Percentiles rank a stretch among this genome's conserved stretches.
phyloP scores from a whole-genome alignment of 2,113 vertebrate species.

The Eleginops maclovinus region DNA sequence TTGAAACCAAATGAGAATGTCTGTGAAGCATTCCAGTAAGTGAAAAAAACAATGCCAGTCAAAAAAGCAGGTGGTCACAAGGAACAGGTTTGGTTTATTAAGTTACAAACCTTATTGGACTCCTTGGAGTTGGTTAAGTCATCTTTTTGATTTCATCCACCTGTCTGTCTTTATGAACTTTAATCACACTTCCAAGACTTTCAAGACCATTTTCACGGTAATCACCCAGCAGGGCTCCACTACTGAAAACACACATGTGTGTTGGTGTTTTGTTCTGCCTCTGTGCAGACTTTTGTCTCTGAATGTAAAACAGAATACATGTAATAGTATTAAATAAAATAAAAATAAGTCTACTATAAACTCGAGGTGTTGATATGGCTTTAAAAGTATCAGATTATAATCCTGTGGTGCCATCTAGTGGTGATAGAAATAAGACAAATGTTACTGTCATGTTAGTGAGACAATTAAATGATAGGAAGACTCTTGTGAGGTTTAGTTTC shows the following conservation, averaged over 20 bases:
- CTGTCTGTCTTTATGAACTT: slow-evolving; percentile 15
- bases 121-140: not conserved
- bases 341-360: not conserved
- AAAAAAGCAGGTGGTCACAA: slow-evolving; percentile 35
- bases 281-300: not conserved
- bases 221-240: not conserved
- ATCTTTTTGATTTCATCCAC: not conserved
- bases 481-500: not conserved
- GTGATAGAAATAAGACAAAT: not conserved
- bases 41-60: slow-evolving; percentile 29
- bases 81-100: not conserved
- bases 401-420: slow-evolving; percentile 77
- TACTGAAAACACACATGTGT: not conserved
- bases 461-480: not conserved
- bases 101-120: too few relatives aligned
- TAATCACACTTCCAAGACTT: not conserved
- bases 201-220: not conserved
- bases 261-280: not conserved
- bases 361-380: rapidly evolving
- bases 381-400: slow-evolving; percentile 10
- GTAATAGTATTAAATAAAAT: not conserved
- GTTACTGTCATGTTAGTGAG: not conserved
- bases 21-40: slow-evolving; percentile 19
- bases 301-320: slow-evolving; percentile 1
- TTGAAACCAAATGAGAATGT: slow-evolving; percentile 46